phyloP scores from a whole-genome alignment of 2,797 vertebrate species.

The Sphaeramia orbicularis region DNA sequence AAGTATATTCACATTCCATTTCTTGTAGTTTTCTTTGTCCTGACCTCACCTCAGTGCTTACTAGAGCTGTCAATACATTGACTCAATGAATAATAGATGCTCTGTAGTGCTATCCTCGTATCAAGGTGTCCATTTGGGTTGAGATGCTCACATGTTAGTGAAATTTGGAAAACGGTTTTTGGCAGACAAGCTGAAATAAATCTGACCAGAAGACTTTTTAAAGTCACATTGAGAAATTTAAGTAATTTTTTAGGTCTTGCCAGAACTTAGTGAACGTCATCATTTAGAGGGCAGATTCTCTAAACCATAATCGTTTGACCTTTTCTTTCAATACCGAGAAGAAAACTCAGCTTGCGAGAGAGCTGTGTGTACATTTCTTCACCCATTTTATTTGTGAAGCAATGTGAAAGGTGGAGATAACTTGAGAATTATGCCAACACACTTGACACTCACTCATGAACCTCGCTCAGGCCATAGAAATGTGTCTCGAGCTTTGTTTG shows the following conservation, averaged over 20 bases:
- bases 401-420: constrained; percentile 37
- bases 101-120: constrained; percentile 42
- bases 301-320: constrained; percentile 13
- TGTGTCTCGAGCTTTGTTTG: constrained; percentile 54
- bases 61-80: constrained; percentile 60
- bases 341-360: neutral
- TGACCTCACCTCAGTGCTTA: constrained; percentile 31
- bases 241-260: neutral
- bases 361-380: neutral
- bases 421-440: constrained; percentile 32
- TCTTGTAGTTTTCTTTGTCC: constrained; percentile 32
- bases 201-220: neutral
- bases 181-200: constrained; percentile 15
- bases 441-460: constrained; percentile 47
- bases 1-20: constrained; percentile 20
- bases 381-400: constrained; percentile 32
- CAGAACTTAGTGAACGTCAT: constrained; percentile 3
- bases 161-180: constrained; percentile 15
- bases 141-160: neutral
- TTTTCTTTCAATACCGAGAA: constrained; percentile 6
- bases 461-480: constrained; percentile 36
- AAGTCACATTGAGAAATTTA: constrained; percentile 2
- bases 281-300: constrained; percentile 2
- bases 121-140: constrained; percentile 13
- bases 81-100: constrained; percentile 68